These are phyloP conservation scores for Poeciliopsis gracilis DNA, from an alignment of 2,797 vertebrate species.

Conservation along the genomic window DNA sequence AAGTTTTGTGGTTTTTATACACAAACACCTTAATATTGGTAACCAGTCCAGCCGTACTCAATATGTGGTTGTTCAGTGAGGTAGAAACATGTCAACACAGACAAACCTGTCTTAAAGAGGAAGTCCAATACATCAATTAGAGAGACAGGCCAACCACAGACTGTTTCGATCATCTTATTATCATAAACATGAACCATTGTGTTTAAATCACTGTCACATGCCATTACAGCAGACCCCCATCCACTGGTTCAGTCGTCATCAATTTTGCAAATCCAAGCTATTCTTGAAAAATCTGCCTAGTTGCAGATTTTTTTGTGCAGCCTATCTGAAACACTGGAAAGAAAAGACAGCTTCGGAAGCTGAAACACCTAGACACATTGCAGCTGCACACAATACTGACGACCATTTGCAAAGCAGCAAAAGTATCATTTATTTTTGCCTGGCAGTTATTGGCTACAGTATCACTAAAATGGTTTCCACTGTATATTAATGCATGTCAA, in stretches of 20 bases:
- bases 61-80: background rate
- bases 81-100: too few species aligned
- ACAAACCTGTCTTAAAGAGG: too few species aligned
- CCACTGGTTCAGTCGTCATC: too few species aligned
- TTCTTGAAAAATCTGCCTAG: too few species aligned
- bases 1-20: background rate
- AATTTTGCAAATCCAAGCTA: too few species aligned
- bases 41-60: background rate
- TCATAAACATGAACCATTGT: too few species aligned
- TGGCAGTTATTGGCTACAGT: background rate
- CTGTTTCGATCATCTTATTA: too few species aligned
- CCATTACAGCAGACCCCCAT: too few species aligned
- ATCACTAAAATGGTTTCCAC: background rate
- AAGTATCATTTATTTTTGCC: background rate
- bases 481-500: background rate
- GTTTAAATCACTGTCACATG: too few species aligned
- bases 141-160: too few species aligned
- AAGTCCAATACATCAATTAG: background rate
- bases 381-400: background rate
- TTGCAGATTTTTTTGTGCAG: background rate
- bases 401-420: background rate
- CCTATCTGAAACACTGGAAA: background rate
- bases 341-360: background rate
- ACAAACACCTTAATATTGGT: background rate
- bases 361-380: background rate